Base-by-base conservation (phyloP, 2,888 invertebrate genomes). In the Agonopterix subpropinquella region DNA sequence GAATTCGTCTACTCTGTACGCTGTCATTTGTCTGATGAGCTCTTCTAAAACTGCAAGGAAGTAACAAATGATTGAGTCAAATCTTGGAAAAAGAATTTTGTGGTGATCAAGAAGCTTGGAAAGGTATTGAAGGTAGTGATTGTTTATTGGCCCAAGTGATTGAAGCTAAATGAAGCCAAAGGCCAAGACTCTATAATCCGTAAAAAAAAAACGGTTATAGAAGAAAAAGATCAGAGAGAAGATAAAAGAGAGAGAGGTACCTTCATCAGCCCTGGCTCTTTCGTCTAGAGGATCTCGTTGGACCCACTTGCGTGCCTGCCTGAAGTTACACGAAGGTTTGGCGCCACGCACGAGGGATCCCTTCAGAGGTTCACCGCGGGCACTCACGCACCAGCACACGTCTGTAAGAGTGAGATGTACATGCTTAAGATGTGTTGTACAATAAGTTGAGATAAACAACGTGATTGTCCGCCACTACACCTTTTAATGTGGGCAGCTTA, bases 301-400 rank as follows among this genome's bases (percentile, higher is more conserved):
- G 43, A 73, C 54, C 79, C 82, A 86, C 52, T 84, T 91, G 52
- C 96, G 89, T 0, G 95, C 95, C 71, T 95, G 94, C 41, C 96
- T 89, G 72, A 94, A 94, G 73, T 94, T 95, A 73, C 96, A 96
- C 39, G 91, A 87, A 0, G 96, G 96, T 56, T 93, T 92, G 1
- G 90, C 89, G 13, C 94, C 95, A 44, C 95, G 90, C 0, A 94
- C 93, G 45, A 96, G 76, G 0, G 95, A 93, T 1, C 95, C 95
- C 72, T 95, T 95, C 1, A 95, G 79, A 0, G 95, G 94, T 57
- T 95, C 94, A 0, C 96, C 96, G 58, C 93, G 92, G 37, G 92
- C 92, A 62, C 93, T 94, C 1, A 96, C 95, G 72, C 96, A 96
- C 96, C 96, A 96, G 65, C 96, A 96, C 0, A 96, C 94, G 3